Conservation (phyloP, 2,797 vertebrate species). For the Chlorospingus semifuscus region DNA sequence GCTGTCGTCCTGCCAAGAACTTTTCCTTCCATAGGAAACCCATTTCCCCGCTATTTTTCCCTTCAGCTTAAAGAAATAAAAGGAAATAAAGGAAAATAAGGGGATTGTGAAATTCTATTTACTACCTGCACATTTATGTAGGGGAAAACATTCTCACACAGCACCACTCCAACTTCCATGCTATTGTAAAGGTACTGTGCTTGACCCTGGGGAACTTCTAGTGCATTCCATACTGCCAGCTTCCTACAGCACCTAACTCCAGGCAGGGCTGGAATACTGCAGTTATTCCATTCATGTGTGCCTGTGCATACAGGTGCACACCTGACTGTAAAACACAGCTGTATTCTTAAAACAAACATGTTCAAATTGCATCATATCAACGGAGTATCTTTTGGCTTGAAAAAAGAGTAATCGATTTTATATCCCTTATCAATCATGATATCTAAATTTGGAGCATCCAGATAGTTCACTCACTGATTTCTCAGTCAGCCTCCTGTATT, state of each 20-base stretch:
- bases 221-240: background rate
- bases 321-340: background rate
- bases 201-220: background rate
- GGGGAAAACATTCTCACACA: background rate
- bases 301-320: background rate
- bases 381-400: background rate
- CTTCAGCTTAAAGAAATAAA: background rate
- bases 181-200: background rate
- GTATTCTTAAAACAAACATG: constrained; percentile 12
- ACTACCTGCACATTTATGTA: background rate
- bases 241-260: constrained; percentile 5
- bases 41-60: accelerated
- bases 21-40: background rate
- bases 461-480: background rate
- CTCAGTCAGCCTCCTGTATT: background rate
- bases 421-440: background rate
- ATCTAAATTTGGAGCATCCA: background rate
- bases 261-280: background rate
- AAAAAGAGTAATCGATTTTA: background rate
- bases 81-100: background rate
- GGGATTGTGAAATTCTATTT: background rate
- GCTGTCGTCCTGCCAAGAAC: background rate
- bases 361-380: constrained; percentile 17
- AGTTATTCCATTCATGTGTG: background rate
- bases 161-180: background rate